phyloP scores from a whole-genome alignment of 2,797 vertebrate species.

The Rhinophrynus dorsalis region DNA sequence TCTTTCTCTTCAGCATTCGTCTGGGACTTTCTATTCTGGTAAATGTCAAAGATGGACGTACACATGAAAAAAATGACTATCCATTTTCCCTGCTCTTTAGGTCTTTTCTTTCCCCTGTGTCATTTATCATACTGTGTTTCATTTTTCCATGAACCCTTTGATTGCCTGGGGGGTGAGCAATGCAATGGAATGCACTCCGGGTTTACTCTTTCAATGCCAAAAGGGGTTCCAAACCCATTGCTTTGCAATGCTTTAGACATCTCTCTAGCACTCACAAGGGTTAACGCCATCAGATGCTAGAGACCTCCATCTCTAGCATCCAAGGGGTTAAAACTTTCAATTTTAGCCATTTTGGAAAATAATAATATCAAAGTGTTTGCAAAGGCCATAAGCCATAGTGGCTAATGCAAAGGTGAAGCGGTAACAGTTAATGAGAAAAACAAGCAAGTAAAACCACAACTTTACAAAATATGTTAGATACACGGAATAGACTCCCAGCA shows the following conservation, averaged over 20 bases:
- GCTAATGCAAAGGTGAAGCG: constrained; percentile 20
- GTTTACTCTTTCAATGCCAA: no score
- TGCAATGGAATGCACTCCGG: no score
- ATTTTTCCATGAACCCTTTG: constrained; percentile 49
- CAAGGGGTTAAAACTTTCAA: constrained; percentile 38
- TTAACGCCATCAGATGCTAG: no score
- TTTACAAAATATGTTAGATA: no score
- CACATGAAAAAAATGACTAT: constrained; percentile 42
- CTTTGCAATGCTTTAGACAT: no score
- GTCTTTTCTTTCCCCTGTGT: constrained; percentile 41
- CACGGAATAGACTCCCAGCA: no score
- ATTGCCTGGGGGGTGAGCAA: no score
- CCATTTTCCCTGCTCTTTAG: constrained; percentile 43
- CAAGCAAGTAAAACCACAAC: no score
- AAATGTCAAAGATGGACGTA: constrained; percentile 48
- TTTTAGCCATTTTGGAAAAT: constrained; percentile 40
- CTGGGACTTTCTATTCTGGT: constrained; percentile 46
- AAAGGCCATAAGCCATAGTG: constrained; percentile 8
- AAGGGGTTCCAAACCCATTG: no score
- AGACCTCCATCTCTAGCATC: no score
- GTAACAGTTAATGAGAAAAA: no score
- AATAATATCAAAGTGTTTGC: constrained; percentile 45
- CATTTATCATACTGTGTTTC: constrained; percentile 41
- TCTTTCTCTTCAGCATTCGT: constrained; percentile 42
- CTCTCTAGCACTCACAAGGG: no score